These are phyloP conservation scores for Palaemon carinicauda DNA, from an alignment of 1,140 invertebrate genomes.

Conservation along the genomic window DNA sequence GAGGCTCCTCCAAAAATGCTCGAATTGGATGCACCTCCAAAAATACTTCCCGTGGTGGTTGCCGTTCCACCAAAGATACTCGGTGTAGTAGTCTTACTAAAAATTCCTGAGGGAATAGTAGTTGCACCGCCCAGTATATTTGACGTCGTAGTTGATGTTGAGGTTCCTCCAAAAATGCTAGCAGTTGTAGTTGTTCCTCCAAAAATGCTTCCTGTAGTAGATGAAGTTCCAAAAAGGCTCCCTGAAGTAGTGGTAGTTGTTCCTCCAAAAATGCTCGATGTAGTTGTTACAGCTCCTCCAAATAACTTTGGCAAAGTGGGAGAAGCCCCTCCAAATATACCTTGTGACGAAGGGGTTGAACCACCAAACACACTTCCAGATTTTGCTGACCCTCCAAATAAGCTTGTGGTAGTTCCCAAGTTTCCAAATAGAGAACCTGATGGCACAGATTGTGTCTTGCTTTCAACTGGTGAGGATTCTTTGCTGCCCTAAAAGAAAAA, in stretches of 20 bases:
- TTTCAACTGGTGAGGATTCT: not conserved
- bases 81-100: slow-evolving; percentile 52
- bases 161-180: not conserved
- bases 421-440: not conserved
- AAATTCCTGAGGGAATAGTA: not conserved
- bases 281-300: too few species aligned
- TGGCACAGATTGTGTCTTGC: not conserved
- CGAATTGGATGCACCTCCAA: slow-evolving; percentile 62
- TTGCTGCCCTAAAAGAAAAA: not conserved
- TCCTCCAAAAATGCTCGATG: not conserved
- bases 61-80: slow-evolving; percentile 68
- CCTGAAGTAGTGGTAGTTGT: not conserved
- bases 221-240: slow-evolving; percentile 62
- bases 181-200: not conserved
- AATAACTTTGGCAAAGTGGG: too few species aligned
- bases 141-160: slow-evolving; percentile 20
- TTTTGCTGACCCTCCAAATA: slow-evolving; percentile 62
- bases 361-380: too few species aligned
- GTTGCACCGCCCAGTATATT: slow-evolving; percentile 61
- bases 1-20: slow-evolving; percentile 43
- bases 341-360: too few species aligned
- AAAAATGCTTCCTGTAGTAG: not conserved
- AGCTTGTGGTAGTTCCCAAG: not conserved
- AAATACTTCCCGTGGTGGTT: slow-evolving; percentile 60
- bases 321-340: too few species aligned